Evolutionary conservation across 2,113 vertebrate species (phyloP), one percentile per base, ranked within the genome.

Genomic region (Gymnarchus niloticus): DNA sequence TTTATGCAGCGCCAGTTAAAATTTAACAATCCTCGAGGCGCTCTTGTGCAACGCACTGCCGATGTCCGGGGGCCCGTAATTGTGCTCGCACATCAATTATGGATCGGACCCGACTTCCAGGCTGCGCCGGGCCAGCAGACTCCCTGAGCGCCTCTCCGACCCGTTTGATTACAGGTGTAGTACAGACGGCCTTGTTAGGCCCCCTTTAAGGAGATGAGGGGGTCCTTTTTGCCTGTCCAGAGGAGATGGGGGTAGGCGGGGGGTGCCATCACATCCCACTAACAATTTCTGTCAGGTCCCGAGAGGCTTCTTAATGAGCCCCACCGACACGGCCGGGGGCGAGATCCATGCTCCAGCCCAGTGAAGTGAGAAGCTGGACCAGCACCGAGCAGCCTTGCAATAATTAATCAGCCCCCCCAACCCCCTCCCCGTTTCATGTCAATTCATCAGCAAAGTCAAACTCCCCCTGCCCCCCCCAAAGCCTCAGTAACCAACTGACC

Each of bases 251-350:
- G 46, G 61, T 0, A 3, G 83, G 44, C 9, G 44, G 46, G 6
- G 44, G 49, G 61, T 95, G 95, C 96, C 96, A 96, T 93, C 93
- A 95, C 95, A 92, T 96, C 94, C 93, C 91, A 89, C 96, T 97
- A 97, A 97, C 96, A 97, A 96, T 97, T 97, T 96, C 95, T 97
- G 89, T 94, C 95, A 92, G 87, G 90, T 97, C 97, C 96, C 96
- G 88, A 86, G 96, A 95, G 97, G 94, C 92, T 91, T 90, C 93
- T 95, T 99, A 99, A 99, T 97, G 96, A 99, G 95, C 94, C 95
- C 96, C 96, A 95, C 93, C 92, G 96, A 97, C 95, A 97, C 95
- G 95, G 96, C 96, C 96, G 93, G 96, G 95, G 96, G 96, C 97
- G 92, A 97, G 94, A 95, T 92, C 94, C 93, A 93, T 89, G 94